phyloP scores from a whole-genome alignment of 2,113 vertebrate species.

The Kobus ellipsiprymnus region DNA sequence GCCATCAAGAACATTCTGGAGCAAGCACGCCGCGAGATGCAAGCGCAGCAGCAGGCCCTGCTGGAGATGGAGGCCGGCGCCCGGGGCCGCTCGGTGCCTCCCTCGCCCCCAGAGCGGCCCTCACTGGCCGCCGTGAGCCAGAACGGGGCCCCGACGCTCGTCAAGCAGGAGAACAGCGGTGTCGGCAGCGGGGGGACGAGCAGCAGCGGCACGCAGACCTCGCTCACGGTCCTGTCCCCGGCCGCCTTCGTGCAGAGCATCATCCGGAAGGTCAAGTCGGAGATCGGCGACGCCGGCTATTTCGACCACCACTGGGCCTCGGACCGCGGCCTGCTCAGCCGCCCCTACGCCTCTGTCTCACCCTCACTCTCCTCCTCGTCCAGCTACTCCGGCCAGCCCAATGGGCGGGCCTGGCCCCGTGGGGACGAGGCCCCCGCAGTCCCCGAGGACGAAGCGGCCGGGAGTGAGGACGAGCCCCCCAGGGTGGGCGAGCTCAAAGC shows the following conservation, averaged over 20 bases:
- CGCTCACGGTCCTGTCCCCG: slow-evolving; percentile 90
- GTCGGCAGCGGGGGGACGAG: slow-evolving; percentile 67
- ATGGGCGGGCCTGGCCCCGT: slow-evolving; percentile 84
- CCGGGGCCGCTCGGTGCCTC: slow-evolving; percentile 59
- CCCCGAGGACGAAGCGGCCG: slow-evolving; percentile 74
- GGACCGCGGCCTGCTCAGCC: slow-evolving; percentile 82
- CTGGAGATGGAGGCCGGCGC: slow-evolving; percentile 90
- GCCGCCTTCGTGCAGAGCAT: slow-evolving; percentile 98
- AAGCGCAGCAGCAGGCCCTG: slow-evolving; percentile 94
- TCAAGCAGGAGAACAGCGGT: slow-evolving; percentile 92
- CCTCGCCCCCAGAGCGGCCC: slow-evolving; percentile 79
- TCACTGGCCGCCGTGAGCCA: slow-evolving; percentile 80
- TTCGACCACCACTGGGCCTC: slow-evolving; percentile 98
- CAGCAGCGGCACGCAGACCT: slow-evolving; percentile 77
- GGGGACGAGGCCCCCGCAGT: slow-evolving; percentile 83
- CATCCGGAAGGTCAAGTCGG: slow-evolving; percentile 97
- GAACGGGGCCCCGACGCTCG: slow-evolving; percentile 78
- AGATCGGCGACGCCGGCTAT: slow-evolving; percentile 94
- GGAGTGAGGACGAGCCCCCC: slow-evolving; percentile 83
- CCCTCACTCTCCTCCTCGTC: slow-evolving; percentile 94
- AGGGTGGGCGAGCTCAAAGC: slow-evolving; percentile 86
- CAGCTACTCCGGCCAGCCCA: slow-evolving; percentile 86
- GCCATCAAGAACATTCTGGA: slow-evolving; percentile 97
- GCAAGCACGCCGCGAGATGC: slow-evolving; percentile 96
- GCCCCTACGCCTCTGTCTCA: slow-evolving; percentile 89